A percentile compares a stretch with the other conserved stretches of the same genome.
Evolutionary conservation across 2,113 vertebrate species (phyloP).

Genomic region (Pelvicachromis taeniatus): DNA sequence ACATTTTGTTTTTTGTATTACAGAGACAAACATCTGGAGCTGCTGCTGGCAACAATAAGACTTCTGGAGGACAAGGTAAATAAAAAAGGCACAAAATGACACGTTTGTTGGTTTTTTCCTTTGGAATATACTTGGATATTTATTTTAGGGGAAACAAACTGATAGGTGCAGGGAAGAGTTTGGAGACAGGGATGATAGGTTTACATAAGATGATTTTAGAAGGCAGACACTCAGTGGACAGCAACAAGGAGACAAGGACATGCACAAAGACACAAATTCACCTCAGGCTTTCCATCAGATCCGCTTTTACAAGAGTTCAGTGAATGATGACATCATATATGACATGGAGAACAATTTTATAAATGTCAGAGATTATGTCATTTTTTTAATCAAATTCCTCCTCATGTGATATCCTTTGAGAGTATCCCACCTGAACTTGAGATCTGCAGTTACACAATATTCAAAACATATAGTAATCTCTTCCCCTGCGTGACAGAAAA

Average conservation of each 20-base stretch:
- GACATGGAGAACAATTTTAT: background rate
- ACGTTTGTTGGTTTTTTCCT: background rate
- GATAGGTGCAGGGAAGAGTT: background rate
- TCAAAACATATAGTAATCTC: background rate
- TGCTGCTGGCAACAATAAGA: slow-evolving; percentile 87
- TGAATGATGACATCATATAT: background rate
- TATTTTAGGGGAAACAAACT: background rate
- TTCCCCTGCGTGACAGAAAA: background rate
- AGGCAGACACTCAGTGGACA: slow-evolving; percentile 24
- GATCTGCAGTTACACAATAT: background rate
- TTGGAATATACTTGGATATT: background rate
- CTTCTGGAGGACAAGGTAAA: slow-evolving; percentile 87
- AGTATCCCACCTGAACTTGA: background rate
- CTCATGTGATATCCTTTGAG: background rate
- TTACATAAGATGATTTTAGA: slow-evolving; percentile 27
- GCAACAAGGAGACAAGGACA: slow-evolving; percentile 22
- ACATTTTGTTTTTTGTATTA: background rate
- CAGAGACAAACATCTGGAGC: slow-evolving; percentile 89
- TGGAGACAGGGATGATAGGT: background rate
- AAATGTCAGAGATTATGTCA: background rate
- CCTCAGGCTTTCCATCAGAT: background rate
- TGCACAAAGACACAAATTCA: background rate
- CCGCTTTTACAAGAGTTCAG: background rate
- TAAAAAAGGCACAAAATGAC: background rate
- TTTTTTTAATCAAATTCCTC: background rate